Evolutionary conservation across 2,113 vertebrate species (phyloP).

Genomic region (Ciconia boyciana): DNA sequence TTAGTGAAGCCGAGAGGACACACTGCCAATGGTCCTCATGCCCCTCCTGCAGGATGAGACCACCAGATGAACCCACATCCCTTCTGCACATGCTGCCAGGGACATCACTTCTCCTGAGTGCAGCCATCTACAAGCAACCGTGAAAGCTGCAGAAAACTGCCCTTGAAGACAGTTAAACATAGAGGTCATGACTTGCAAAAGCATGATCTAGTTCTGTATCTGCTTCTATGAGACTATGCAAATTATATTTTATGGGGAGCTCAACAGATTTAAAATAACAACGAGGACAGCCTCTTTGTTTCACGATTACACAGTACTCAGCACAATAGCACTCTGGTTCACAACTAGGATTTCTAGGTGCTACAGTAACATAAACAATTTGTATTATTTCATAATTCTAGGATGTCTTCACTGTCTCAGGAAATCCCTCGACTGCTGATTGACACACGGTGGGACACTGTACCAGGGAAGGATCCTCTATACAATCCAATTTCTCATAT

Average conservation of each 20-base stretch:
- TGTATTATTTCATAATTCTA: neutral
- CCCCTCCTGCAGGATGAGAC: neutral
- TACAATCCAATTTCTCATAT: neutral
- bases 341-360: neutral
- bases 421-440: neutral
- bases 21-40: fast-evolving
- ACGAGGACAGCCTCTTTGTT: neutral
- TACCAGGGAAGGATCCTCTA: neutral
- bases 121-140: neutral
- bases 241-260: neutral
- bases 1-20: neutral
- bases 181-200: neutral
- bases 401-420: neutral
- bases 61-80: neutral
- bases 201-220: neutral
- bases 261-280: neutral
- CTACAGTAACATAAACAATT: neutral
- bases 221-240: neutral
- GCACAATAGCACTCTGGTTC: neutral
- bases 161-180: neutral
- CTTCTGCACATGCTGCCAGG: neutral
- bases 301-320: neutral
- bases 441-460: neutral
- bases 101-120: neutral
- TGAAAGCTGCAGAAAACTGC: neutral